Percentiles rank a stretch among this genome's conserved stretches.
Evolutionary conservation across 2,113 vertebrate genomes (phyloP).

Genomic region (Cisticola juncidis): DNA sequence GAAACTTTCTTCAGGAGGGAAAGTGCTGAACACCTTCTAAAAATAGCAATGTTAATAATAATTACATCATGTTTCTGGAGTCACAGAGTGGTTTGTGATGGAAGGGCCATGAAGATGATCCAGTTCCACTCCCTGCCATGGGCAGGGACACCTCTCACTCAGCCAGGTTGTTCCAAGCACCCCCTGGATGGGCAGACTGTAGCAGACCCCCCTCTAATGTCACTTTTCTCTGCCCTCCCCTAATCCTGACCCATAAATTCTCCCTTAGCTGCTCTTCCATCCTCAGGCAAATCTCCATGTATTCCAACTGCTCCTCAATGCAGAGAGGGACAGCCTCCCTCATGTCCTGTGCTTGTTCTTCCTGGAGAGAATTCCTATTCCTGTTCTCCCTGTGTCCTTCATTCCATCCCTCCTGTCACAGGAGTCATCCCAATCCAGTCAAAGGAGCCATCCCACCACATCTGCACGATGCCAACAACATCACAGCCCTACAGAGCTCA

Average conservation of each 20-base stretch:
- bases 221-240: background rate
- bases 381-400: background rate
- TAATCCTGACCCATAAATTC: background rate
- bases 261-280: background rate
- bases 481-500: background rate
- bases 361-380: background rate
- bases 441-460: background rate
- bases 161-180: background rate
- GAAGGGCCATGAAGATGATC: background rate
- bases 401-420: background rate
- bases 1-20: background rate
- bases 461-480: rapidly evolving
- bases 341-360: background rate
- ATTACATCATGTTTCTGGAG: background rate
- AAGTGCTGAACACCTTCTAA: background rate
- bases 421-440: background rate
- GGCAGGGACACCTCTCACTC: background rate
- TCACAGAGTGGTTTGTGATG: background rate
- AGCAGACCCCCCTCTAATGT: background rate
- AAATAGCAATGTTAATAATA: background rate
- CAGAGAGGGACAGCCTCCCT: background rate
- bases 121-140: background rate
- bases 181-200: background rate
- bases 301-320: background rate
- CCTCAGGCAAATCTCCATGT: background rate